Base-by-base conservation (phyloP, 2,797 vertebrate species). In the Syngnathus rostellatus region DNA sequence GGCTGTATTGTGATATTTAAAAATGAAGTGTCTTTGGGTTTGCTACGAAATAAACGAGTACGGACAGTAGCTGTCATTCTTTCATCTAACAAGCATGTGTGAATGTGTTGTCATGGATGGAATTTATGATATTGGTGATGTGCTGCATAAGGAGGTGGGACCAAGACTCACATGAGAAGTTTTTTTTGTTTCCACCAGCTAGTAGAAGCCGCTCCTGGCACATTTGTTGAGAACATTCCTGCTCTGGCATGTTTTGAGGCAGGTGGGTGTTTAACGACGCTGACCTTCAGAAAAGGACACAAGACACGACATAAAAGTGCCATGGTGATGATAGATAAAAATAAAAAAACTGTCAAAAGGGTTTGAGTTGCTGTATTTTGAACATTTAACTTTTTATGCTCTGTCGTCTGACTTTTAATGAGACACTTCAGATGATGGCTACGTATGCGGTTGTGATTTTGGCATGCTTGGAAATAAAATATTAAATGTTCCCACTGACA, bases 191-290 rank as follows among this genome's bases (percentile, higher is more conserved):
- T 90, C 86, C 48, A 72, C 7, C 0, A 82, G 71, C 86, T 86
- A 90, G 72, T 88, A 88, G 75, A 89, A 86, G 55, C 77, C 78
- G 45, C 64, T 83, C 58, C 73, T 82, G 39, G 87, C 85, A 1
- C 69, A 72, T n/a, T 85, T 79, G 31, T 85, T 84, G 68, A 84
- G 89, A 53, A 77, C 64, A 63, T 86, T 90, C 61, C 76, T 84
- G 72, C 87, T 81, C 71, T 77, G 69, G 74, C 73, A 77, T 75
- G 59, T 80, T 81, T 55, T 78, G 76, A 66, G 65, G 71, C 17
- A 68, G 23, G 11, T 14, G 31, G 58, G 43, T 68, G 51, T 10
- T 23, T 68, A 54, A 50, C 25, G 57, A 51, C 23, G 21, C 8
- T 59, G 2, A 16, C 25, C 83, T 87, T 21, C 31, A 72, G 46